Evolutionary conservation across 2,113 vertebrate genomes (phyloP).

Genomic region (Calyptomena viridis): DNA sequence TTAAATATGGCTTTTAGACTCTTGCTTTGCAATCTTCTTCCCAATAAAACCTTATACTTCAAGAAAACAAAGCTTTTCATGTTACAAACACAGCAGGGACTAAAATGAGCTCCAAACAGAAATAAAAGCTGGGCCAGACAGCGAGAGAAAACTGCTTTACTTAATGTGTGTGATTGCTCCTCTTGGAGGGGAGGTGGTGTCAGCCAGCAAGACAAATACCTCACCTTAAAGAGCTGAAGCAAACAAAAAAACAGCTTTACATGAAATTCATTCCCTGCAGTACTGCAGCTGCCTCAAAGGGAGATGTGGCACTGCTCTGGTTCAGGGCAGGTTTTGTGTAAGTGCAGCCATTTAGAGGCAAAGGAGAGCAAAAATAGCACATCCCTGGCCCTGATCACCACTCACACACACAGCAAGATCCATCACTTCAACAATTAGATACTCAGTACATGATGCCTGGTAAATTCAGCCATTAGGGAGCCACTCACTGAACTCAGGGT

Average conservation of each 20-base stretch:
- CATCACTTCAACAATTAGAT: not conserved
- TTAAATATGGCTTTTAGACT: not conserved
- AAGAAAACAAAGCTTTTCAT: not conserved
- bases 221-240: not conserved
- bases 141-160: not conserved
- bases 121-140: not conserved
- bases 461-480: not conserved
- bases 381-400: not conserved
- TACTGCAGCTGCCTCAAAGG: not conserved
- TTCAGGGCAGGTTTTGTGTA: not conserved
- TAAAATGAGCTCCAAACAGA: not conserved
- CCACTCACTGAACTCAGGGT: fast-evolving
- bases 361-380: not conserved
- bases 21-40: fast-evolving
- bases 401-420: not conserved
- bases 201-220: not conserved
- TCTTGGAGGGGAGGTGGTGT: not conserved
- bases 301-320: not conserved
- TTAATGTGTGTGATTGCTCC: fast-evolving
- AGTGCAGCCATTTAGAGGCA: not conserved
- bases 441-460: not conserved
- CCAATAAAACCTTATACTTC: not conserved
- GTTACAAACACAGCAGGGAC: not conserved
- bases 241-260: not conserved
- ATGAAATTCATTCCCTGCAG: not conserved